phyloP scores from a whole-genome alignment of 2,113 vertebrate genomes.

The Morone chrysops region DNA sequence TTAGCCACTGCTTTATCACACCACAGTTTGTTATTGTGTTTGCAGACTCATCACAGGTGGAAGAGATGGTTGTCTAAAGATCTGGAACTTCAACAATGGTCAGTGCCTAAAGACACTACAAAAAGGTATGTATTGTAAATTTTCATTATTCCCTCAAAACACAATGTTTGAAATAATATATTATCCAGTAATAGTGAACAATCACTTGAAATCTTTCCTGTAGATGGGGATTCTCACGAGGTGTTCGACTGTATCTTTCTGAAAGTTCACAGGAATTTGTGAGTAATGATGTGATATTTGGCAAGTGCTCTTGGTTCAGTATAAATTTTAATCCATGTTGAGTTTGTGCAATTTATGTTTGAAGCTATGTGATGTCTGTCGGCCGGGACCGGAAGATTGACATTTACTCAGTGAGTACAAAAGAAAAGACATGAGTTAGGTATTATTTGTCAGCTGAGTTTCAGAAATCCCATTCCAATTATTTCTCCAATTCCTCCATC shows the following conservation, averaged over 20 bases:
- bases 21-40: slow-evolving; percentile 3
- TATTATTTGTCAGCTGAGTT: slow-evolving; percentile 31
- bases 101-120: slow-evolving; percentile 79
- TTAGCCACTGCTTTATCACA: neutral
- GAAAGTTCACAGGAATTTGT: slow-evolving; percentile 84
- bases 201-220: slow-evolving; percentile 15
- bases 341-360: slow-evolving; percentile 62
- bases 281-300: slow-evolving; percentile 67
- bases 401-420: slow-evolving; percentile 84
- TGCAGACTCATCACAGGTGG: slow-evolving; percentile 83
- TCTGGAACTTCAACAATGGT: slow-evolving; percentile 83
- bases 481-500: slow-evolving; percentile 36
- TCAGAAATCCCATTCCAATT: slow-evolving; percentile 51
- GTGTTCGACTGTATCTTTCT: slow-evolving; percentile 83
- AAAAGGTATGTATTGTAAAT: slow-evolving; percentile 59
- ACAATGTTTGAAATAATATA: neutral
- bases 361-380: slow-evolving; percentile 83
- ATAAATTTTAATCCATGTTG: slow-evolving; percentile 40
- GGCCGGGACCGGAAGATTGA: slow-evolving; percentile 85
- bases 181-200: neutral
- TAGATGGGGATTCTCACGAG: slow-evolving; percentile 79
- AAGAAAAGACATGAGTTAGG: slow-evolving; percentile 29
- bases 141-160: neutral
- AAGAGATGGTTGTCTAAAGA: slow-evolving; percentile 84
- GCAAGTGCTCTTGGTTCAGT: slow-evolving; percentile 26